Conservation (phyloP, 2,797 vertebrate species). For the Gymnodraco acuticeps region DNA sequence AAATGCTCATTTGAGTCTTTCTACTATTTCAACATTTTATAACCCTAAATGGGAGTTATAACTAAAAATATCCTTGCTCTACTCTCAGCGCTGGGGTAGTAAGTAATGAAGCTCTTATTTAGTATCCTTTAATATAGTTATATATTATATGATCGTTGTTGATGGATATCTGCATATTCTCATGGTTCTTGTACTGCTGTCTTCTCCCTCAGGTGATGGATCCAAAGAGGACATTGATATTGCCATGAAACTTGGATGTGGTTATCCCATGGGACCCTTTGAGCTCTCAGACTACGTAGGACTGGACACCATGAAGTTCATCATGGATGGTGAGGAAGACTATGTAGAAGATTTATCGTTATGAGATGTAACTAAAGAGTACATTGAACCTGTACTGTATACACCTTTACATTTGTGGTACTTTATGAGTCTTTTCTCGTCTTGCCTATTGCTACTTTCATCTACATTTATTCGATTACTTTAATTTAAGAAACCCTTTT, state of each 20-base stretch:
- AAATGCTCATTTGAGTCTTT: neutral
- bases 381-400: neutral
- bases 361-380: too few species aligned
- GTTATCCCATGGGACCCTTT: constrained; percentile 98
- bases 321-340: constrained; percentile 89
- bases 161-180: neutral
- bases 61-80: neutral
- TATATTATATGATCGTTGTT: neutral
- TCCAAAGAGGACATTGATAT: constrained; percentile 98
- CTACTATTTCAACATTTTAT: neutral
- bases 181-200: neutral
- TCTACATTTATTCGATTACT: neutral
- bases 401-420: neutral
- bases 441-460: neutral
- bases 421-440: neutral
- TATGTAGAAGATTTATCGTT: neutral
- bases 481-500: neutral
- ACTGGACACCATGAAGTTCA: constrained; percentile 94
- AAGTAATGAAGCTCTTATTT: neutral
- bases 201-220: constrained; percentile 87
- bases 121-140: too few species aligned
- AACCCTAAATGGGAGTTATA: neutral
- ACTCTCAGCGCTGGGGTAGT: neutral
- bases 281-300: constrained; percentile 97
- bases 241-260: constrained; percentile 97